These are phyloP conservation scores for Anoplophora glabripennis DNA, from an alignment of 1,140 invertebrate genomes.

Conservation along the genomic window DNA sequence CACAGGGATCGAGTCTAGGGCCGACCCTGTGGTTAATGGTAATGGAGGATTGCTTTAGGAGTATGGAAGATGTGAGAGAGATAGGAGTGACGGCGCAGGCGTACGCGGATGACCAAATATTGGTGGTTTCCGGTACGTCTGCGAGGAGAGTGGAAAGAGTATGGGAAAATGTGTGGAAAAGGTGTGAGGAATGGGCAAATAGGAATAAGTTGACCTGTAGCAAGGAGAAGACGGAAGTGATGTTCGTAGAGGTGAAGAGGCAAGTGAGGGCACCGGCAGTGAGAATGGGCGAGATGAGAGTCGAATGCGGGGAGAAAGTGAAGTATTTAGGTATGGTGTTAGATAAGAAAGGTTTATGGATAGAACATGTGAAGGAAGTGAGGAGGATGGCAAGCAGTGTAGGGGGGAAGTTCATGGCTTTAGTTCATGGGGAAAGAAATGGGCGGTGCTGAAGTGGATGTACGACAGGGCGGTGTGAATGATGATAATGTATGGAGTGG, in stretches of 20 bases:
- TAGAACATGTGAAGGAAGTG: too few species aligned
- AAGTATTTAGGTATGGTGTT: not conserved
- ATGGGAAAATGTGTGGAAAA: not conserved
- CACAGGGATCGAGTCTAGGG: too few species aligned
- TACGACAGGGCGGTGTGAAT: conserved; percentile 19
- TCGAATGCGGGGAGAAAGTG: not conserved
- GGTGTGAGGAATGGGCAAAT: not conserved
- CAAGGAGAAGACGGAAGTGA: not conserved
- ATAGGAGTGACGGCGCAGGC: not conserved
- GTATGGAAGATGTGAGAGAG: not conserved
- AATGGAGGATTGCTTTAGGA: not conserved
- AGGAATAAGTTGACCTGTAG: not conserved
- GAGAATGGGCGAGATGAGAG: not conserved
- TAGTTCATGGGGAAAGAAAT: too few species aligned
- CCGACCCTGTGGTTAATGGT: too few species aligned
- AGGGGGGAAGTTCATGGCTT: too few species aligned
- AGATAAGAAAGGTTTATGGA: not conserved
- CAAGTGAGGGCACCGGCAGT: not conserved
- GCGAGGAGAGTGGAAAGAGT: not conserved
- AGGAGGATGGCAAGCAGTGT: not conserved
- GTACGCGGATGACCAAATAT: not conserved
- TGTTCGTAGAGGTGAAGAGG: not conserved
- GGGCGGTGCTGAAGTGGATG: conserved; percentile 2
- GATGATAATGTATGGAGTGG: conserved; percentile 24
- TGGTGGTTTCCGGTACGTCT: not conserved